These are phyloP conservation scores for Anguilla japonica DNA, from an alignment of 2,113 vertebrate species.

Conservation along the genomic window DNA sequence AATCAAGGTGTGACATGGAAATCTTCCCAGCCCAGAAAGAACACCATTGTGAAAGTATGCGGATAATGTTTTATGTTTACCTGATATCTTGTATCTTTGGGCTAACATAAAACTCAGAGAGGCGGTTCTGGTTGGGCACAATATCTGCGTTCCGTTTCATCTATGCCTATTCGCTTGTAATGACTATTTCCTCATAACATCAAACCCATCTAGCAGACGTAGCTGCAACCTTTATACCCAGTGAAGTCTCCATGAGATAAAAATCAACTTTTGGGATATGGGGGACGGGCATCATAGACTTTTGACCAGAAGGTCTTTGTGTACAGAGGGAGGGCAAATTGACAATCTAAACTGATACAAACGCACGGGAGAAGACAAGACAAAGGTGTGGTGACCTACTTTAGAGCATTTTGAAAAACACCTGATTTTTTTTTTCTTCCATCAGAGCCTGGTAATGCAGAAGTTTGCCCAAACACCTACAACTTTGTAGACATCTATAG, in stretches of 20 bases:
- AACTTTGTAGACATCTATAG: background rate
- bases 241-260: background rate
- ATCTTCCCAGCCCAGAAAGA: background rate
- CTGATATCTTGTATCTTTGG: background rate
- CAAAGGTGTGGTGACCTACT: too few species aligned
- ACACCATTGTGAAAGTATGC: background rate
- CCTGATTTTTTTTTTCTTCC: background rate
- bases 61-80: background rate
- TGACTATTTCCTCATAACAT: background rate
- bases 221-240: background rate
- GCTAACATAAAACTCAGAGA: background rate
- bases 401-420: too few species aligned
- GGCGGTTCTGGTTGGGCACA: background rate
- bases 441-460: background rate
- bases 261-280: background rate
- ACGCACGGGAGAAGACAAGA: too few species aligned
- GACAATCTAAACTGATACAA: background rate
- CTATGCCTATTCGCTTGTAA: background rate
- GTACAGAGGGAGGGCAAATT: background rate
- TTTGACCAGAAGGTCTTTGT: too few species aligned
- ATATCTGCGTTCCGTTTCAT: background rate
- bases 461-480: background rate
- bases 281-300: background rate
- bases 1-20: background rate
- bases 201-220: background rate